These are phyloP conservation scores for Cydia fagiglandana DNA, from an alignment of 1,140 invertebrate species.

Conservation along the genomic window DNA sequence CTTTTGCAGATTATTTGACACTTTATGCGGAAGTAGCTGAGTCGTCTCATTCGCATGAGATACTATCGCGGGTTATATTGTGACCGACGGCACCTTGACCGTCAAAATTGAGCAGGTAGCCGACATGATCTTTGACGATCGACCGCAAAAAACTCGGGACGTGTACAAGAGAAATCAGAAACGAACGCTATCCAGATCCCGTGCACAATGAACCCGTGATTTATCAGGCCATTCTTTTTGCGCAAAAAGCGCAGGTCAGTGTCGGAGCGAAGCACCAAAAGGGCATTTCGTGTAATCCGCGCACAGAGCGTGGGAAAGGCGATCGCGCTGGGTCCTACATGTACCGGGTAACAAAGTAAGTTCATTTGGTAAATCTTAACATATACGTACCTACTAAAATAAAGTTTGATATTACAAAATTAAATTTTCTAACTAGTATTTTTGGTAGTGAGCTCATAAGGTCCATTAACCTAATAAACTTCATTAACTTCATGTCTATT, in stretches of 20 bases:
- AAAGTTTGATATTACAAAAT: too few relatives aligned
- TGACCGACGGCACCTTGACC: constrained; percentile 72
- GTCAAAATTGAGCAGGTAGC: constrained; percentile 72
- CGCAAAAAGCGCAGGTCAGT: constrained; percentile 72
- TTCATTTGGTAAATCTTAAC: not conserved
- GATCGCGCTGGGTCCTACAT: constrained; percentile 14
- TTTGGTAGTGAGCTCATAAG: too few relatives aligned
- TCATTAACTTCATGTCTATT: too few relatives aligned
- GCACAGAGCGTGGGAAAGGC: constrained; percentile 65
- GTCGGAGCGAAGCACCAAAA: constrained; percentile 70
- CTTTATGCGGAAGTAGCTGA: constrained; percentile 69
- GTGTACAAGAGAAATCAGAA: constrained; percentile 58
- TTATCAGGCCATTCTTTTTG: constrained; percentile 72
- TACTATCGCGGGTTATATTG: constrained; percentile 67
- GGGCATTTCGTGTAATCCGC: constrained; percentile 73
- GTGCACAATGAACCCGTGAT: constrained; percentile 68
- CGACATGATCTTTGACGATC: constrained; percentile 49
- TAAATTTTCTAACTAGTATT: too few relatives aligned
- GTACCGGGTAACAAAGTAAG: not conserved
- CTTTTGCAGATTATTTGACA: constrained; percentile 35
- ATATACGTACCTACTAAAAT: not conserved
- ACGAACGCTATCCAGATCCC: constrained; percentile 55
- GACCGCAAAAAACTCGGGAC: constrained; percentile 64
- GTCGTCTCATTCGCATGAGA: constrained; percentile 43
- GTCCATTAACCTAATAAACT: too few relatives aligned